Percentiles rank a stretch among this genome's conserved stretches.
phyloP scores from a whole-genome alignment of 1,140 invertebrate species.

The Drosophila azteca region DNA sequence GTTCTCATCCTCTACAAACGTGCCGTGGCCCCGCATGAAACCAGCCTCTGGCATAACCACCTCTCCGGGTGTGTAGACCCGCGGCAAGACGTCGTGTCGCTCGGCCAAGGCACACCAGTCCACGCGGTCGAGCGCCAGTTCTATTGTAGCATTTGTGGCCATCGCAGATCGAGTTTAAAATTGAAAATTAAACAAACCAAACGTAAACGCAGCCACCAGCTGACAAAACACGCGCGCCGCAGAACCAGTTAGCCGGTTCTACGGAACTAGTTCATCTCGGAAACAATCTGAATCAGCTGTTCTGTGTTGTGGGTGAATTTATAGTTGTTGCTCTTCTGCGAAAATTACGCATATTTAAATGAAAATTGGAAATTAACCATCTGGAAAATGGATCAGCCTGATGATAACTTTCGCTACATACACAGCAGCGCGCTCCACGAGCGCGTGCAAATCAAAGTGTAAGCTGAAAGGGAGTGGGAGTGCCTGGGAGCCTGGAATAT shows the following conservation, averaged over 20 bases:
- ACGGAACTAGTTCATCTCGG: neutral
- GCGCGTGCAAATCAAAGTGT: slow-evolving; percentile 97
- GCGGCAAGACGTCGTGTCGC: slow-evolving; percentile 85
- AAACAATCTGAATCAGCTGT: slow-evolving; percentile 8
- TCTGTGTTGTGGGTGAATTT: slow-evolving; percentile 30
- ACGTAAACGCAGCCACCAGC: neutral
- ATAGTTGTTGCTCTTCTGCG: slow-evolving; percentile 16
- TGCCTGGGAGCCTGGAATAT: neutral
- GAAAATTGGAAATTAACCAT: slow-evolving; percentile 1
- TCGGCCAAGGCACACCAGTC: slow-evolving; percentile 85
- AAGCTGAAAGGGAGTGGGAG: slow-evolving; percentile 83
- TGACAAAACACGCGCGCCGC: slow-evolving; percentile 20
- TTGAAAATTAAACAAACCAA: neutral
- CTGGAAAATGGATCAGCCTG: slow-evolving; percentile 81
- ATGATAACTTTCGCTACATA: slow-evolving; percentile 92
- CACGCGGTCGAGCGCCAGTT: slow-evolving; percentile 85
- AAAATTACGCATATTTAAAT: slow-evolving; percentile 30
- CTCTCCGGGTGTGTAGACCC: slow-evolving; percentile 94
- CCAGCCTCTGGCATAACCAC: slow-evolving; percentile 92
- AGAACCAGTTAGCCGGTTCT: slow-evolving; percentile 9
- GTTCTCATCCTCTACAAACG: slow-evolving; percentile 92
- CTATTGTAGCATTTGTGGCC: slow-evolving; percentile 81
- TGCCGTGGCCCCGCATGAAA: slow-evolving; percentile 98
- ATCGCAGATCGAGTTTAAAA: slow-evolving; percentile 17
- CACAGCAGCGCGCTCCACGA: slow-evolving; percentile 95